Percentiles rank a stretch among this genome's conserved stretches.
Evolutionary conservation across 2,797 vertebrate genomes (phyloP).

Genomic region (Nyctibius grandis): DNA sequence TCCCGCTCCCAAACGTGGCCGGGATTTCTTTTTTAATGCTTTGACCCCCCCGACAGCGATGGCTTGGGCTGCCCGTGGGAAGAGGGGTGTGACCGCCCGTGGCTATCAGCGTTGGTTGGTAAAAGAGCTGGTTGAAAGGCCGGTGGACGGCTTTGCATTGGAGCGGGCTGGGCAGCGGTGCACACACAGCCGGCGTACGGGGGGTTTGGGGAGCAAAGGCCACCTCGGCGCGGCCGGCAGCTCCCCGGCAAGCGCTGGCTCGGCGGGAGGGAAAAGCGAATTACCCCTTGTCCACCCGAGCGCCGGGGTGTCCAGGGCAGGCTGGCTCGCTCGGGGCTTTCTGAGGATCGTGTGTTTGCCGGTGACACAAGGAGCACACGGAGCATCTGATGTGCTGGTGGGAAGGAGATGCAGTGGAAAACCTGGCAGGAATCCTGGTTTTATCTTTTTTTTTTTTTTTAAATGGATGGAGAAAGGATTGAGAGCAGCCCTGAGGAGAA

Average conservation of each 20-base stretch:
- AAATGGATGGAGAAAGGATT: no score
- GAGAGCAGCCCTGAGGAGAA: no score
- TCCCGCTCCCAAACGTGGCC: neutral
- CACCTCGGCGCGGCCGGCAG: fast-evolving
- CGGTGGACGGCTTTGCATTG: neutral
- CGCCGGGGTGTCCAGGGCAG: neutral
- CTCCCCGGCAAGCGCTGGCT: no score
- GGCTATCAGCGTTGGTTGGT: neutral
- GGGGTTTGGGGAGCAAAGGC: neutral
- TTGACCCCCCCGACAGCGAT: neutral
- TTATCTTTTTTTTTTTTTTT: neutral
- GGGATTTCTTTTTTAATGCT: neutral
- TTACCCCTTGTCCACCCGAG: no score
- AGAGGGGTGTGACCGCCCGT: neutral
- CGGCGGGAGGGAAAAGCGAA: no score
- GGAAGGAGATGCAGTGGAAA: neutral
- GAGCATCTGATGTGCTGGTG: neutral
- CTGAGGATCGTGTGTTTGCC: neutral
- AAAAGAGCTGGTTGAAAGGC: neutral
- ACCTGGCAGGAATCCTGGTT: neutral
- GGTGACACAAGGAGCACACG: neutral
- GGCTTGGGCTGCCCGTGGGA: neutral
- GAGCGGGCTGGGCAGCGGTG: neutral
- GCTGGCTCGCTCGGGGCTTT: neutral
- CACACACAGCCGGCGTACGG: fast-evolving